These are phyloP conservation scores for Ostrea denselamellosa DNA, from an alignment of 1,140 invertebrate genomes.

Conservation along the genomic window DNA sequence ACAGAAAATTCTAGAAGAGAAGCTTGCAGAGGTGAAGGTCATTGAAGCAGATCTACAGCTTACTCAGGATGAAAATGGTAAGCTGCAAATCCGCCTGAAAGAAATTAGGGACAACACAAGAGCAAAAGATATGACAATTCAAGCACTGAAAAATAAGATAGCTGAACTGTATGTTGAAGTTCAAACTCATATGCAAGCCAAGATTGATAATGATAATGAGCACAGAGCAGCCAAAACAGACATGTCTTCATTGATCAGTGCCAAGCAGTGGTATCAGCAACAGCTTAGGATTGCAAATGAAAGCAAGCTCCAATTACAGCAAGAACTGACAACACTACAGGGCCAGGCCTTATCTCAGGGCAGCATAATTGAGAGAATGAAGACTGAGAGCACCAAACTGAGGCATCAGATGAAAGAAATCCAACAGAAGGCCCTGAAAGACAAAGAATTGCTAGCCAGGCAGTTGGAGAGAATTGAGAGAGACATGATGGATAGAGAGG, in stretches of 20 bases:
- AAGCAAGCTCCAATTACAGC: constrained; percentile 75
- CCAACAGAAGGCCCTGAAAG: constrained; percentile 77
- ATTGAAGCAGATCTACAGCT: constrained; percentile 75
- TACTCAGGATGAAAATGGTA: constrained; percentile 68
- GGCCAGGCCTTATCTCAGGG: constrained; percentile 68
- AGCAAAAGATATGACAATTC: constrained; percentile 77
- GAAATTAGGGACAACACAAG: constrained; percentile 76
- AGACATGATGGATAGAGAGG: constrained; percentile 80
- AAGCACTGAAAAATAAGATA: constrained; percentile 79
- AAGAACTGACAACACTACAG: constrained; percentile 78
- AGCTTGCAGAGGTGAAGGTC: constrained; percentile 72
- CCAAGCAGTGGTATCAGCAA: constrained; percentile 80
- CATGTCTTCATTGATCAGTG: constrained; percentile 75
- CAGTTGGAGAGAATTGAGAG: constrained; percentile 80
- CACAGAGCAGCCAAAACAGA: constrained; percentile 76
- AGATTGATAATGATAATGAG: constrained; percentile 78
- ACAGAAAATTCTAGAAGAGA: constrained; percentile 76
- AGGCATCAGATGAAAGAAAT: constrained; percentile 76
- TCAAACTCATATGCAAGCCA: constrained; percentile 76
- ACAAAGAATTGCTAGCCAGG: constrained; percentile 79
- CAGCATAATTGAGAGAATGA: constrained; percentile 76
- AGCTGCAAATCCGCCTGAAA: constrained; percentile 74
- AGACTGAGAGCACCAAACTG: constrained; percentile 75
- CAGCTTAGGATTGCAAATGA: constrained; percentile 78
- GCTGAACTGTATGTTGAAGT: constrained; percentile 80